Evolutionary conservation across 2,888 invertebrate species (phyloP).

Genomic region (Rhogogaster chlorosoma): DNA sequence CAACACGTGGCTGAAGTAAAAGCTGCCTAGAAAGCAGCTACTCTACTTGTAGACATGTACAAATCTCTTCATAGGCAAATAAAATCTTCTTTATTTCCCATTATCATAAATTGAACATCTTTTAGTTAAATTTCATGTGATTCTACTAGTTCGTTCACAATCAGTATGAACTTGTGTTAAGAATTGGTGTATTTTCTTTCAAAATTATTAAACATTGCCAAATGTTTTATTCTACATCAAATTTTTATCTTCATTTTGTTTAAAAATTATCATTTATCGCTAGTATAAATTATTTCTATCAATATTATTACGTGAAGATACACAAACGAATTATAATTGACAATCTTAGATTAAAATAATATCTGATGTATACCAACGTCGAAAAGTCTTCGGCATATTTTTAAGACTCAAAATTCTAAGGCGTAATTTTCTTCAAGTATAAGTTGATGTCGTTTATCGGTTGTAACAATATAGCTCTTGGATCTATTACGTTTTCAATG

Average conservation of each 20-base stretch:
- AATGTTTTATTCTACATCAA: not conserved
- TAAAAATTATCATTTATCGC: not conserved
- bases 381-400: not conserved
- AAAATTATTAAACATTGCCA: not conserved
- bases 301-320: not conserved
- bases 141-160: too few relatives aligned
- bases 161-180: not conserved
- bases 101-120: not conserved
- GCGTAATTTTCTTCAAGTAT: slow-evolving; percentile 26
- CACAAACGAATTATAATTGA: not conserved
- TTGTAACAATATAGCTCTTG: slow-evolving; percentile 13
- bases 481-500: not conserved
- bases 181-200: not conserved
- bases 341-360: not conserved
- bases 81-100: not conserved
- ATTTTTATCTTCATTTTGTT: not conserved
- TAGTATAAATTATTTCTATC: not conserved
- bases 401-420: not conserved
- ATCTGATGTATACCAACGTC: not conserved
- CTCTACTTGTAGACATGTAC: not conserved
- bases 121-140: not conserved
- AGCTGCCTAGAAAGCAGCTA: too few relatives aligned
- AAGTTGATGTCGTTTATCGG: slow-evolving; percentile 5
- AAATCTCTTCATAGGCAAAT: not conserved
- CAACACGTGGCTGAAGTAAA: not conserved